Evolutionary conservation across 2,888 invertebrate genomes (phyloP).

Genomic region (Cataglyphis altisquamis): DNA sequence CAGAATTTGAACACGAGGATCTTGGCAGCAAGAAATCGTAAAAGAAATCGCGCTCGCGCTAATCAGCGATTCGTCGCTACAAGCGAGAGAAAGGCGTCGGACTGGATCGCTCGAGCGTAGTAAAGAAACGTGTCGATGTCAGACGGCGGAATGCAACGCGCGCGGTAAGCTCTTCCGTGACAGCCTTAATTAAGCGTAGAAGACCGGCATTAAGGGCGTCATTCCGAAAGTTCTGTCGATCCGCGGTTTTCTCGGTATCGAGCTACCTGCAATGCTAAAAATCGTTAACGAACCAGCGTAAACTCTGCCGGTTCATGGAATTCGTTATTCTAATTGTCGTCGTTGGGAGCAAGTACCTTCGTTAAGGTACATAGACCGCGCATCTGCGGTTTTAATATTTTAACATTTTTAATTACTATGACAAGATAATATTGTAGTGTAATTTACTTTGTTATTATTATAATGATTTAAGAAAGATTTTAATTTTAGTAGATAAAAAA

Average conservation of each 20-base stretch:
- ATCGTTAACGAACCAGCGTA: constrained; percentile 71
- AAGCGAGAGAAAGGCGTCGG: constrained; percentile 48
- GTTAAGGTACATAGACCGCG: constrained; percentile 49
- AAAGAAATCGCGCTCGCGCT: constrained; percentile 12
- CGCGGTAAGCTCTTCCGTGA: constrained; percentile 60
- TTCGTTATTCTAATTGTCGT: constrained; percentile 67
- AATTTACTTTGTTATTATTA: neutral
- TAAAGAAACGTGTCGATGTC: constrained; percentile 53
- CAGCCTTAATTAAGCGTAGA: constrained; percentile 62
- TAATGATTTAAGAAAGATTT: neutral
- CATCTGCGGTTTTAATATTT: constrained; percentile 26
- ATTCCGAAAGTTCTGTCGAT: constrained; percentile 43
- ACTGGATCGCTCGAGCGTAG: constrained; percentile 32
- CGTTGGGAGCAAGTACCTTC: constrained; percentile 67
- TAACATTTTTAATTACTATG: constrained; percentile 10
- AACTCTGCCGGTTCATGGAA: constrained; percentile 38
- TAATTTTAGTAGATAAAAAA: neutral
- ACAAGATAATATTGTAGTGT: neutral
- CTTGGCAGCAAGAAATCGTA: constrained; percentile 2
- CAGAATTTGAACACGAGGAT: neutral
- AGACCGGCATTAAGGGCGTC: constrained; percentile 51
- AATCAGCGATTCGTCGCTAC: constrained; percentile 43
- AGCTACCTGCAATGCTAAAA: constrained; percentile 57
- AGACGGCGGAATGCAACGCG: constrained; percentile 51
- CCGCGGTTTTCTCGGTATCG: constrained; percentile 58